Evolutionary conservation across 2,797 vertebrate species (phyloP).

Genomic region (Sebastes taczanowskii): DNA sequence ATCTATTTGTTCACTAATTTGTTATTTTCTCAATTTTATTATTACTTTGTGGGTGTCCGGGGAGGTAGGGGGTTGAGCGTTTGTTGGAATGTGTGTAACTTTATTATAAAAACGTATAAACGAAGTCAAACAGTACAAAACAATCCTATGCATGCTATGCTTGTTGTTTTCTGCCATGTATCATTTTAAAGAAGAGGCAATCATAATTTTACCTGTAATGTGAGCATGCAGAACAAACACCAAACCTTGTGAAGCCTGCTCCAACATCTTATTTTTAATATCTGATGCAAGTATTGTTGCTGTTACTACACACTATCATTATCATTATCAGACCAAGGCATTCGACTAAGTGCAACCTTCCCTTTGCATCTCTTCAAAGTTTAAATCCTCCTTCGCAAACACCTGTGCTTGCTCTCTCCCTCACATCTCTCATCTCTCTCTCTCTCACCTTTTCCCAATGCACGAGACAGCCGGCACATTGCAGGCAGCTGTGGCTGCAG

Average conservation of each 20-base stretch:
- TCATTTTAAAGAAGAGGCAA: background rate
- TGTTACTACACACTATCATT: background rate
- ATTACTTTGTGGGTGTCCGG: too few species aligned
- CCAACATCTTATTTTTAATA: background rate
- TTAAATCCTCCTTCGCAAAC: background rate
- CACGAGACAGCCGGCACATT: background rate
- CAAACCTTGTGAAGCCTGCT: background rate
- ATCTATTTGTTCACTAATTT: too few species aligned
- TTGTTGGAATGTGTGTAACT: too few species aligned
- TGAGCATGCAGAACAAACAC: background rate
- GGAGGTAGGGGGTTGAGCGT: too few species aligned
- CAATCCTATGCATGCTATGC: background rate
- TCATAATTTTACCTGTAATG: background rate
- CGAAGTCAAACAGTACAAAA: background rate
- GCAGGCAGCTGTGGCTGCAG: constrained; percentile 52
- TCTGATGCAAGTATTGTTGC: background rate
- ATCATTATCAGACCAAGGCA: background rate
- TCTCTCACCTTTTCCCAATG: background rate
- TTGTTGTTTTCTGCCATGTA: background rate
- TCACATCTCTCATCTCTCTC: background rate
- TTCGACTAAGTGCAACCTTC: background rate
- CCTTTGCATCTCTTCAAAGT: background rate
- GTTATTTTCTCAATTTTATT: too few species aligned
- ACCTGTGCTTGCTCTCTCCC: background rate
- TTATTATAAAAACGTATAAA: too few species aligned